Percentiles rank a stretch among this genome's conserved stretches.
These are phyloP conservation scores for Drosophila nikananu DNA, from an alignment of 1,140 invertebrate species.

Conservation along the genomic window DNA sequence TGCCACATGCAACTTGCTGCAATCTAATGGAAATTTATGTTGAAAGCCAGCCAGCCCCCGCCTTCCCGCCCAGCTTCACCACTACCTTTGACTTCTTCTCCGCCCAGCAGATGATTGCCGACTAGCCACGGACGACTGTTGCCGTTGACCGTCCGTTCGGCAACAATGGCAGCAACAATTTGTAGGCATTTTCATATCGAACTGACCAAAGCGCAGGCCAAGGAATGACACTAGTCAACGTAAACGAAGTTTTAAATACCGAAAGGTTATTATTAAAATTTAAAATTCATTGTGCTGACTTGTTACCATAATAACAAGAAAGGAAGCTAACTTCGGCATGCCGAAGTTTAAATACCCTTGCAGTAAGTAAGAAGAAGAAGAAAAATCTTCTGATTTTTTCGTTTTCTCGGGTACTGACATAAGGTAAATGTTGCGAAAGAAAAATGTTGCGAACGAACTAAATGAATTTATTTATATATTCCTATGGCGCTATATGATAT, in stretches of 20 bases:
- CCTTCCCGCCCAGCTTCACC: not conserved
- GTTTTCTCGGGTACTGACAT: too few relatives aligned
- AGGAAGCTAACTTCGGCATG: too few relatives aligned
- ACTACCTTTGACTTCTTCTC: conserved; percentile 7
- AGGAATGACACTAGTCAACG: conserved; percentile 47
- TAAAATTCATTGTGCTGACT: too few relatives aligned
- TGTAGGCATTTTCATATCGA: conserved; percentile 79
- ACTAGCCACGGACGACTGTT: conserved; percentile 15
- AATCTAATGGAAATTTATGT: conserved; percentile 84
- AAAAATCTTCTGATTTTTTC: too few relatives aligned
- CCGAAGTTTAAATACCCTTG: too few relatives aligned
- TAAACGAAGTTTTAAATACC: not conserved
- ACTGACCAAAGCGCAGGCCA: conserved; percentile 60
- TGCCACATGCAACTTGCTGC: conserved; percentile 79
- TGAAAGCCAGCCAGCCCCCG: conserved; percentile 67
- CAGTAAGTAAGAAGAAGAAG: too few relatives aligned
- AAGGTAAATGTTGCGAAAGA: too few relatives aligned
- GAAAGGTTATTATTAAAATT: too few relatives aligned
- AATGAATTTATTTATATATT: too few relatives aligned
- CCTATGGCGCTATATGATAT: too few relatives aligned
- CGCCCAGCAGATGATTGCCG: conserved; percentile 22
- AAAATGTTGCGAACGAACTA: too few relatives aligned
- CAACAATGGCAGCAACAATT: conserved; percentile 68
- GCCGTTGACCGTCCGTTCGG: conserved; percentile 50
- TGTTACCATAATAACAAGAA: too few relatives aligned